Evolutionary conservation across 37 sponge, comb jelly and placozoan species (phyloP).

Genomic region (Cliona cf. orientalis): DNA sequence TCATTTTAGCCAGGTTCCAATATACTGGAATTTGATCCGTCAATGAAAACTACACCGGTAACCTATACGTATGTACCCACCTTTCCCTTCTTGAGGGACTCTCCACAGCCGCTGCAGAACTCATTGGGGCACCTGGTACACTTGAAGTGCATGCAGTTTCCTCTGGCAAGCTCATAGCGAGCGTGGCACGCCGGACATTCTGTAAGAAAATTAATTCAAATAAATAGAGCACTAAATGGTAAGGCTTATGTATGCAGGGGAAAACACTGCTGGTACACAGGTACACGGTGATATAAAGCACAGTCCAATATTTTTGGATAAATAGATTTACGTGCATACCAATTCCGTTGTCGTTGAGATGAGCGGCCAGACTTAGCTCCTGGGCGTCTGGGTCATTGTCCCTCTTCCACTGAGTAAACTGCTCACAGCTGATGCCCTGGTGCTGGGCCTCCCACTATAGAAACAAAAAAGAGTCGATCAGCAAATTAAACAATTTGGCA

Average conservation of each 20-base stretch:
- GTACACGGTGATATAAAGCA: too few species aligned
- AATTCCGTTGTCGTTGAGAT: slow-evolving; percentile 86
- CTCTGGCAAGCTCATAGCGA: slow-evolving; percentile 86
- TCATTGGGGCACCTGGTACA: slow-evolving; percentile 90
- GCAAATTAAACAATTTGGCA: too few species aligned
- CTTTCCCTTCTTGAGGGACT: slow-evolving; percentile 67
- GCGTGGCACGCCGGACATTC: slow-evolving; percentile 89
- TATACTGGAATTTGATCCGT: too few species aligned
- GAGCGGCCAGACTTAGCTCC: slow-evolving; percentile 85
- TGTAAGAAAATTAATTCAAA: slow-evolving; percentile 16
- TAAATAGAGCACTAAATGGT: too few species aligned
- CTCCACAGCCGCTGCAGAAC: slow-evolving; percentile 94
- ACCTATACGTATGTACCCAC: too few species aligned
- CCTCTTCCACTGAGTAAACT: slow-evolving; percentile 81
- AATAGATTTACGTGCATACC: slow-evolving; percentile 31
- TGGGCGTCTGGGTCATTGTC: slow-evolving; percentile 85
- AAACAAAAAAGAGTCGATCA: too few species aligned
- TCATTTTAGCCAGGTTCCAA: too few species aligned
- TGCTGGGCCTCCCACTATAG: slow-evolving; percentile 87
- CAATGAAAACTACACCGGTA: too few species aligned
- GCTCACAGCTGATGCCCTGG: slow-evolving; percentile 68
- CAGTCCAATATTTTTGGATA: too few species aligned
- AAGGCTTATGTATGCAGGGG: not conserved
- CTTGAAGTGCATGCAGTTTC: slow-evolving; percentile 94
- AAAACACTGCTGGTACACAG: too few species aligned